Base-by-base conservation (phyloP, 2,888 invertebrate species). In the Leptinotarsa rubiginosa region DNA sequence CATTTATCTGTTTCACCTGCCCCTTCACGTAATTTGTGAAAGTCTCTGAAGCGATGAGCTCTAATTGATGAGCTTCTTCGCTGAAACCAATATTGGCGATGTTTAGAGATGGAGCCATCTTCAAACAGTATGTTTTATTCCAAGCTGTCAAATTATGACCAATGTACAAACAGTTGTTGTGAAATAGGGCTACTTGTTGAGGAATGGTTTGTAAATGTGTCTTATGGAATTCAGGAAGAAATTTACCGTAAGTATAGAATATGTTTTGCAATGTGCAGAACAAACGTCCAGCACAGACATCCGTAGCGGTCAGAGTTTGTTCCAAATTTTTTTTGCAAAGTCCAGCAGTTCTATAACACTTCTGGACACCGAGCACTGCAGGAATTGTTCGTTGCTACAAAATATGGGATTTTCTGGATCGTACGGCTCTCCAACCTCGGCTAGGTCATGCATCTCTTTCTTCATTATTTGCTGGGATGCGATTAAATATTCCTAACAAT, bases 111-210 rank as follows among this genome's bases (percentile, higher is more conserved):
- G 91, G 85, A 3, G 92, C 91, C 83, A 94, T 89, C 70, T 91
- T 90, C 3, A 89, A 88, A 59, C 91, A 88, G 90, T 94, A 95
- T 84, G 91, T 91, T 82, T 91, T 90, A 0, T 92, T 92, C 82
- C 95, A 88, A 0, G 91, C 91, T 71, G 91, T 89, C 72, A 95
- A 88, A 82, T 92, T 91, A 88, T 96, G 94, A 0, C 95, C 92
- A 15, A 98, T 89, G 85, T 93, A 97, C 92, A 95, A 93, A 86
- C 97, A 97, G 87, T 98, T 97, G 89, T 98, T 98, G 88, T 97
- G 93, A 84, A 95, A 95, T 41, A 97, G 85, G 10, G 95, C 96
- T 80, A 94, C 92, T 88, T 96, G 95, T 84, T 97, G 96, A 3
- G 97, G 97, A 83, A 97, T 94, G 1, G 93, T 94, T 84, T 94